Evolutionary conservation across 37 sponge, comb jelly and placozoan genomes (phyloP).

Genomic region (Oopsacas minuta): DNA sequence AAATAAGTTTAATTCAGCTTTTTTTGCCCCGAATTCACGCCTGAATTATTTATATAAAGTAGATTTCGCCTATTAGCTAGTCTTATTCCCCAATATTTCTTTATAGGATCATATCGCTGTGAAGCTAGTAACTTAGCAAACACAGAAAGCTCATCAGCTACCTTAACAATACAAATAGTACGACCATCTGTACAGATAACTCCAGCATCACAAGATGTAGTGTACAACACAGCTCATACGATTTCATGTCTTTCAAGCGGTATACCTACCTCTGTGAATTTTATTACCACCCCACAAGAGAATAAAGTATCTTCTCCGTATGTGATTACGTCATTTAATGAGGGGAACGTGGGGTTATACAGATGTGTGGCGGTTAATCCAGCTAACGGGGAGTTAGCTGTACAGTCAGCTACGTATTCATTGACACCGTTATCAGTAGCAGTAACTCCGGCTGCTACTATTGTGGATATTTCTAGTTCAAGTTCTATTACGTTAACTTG

Average conservation of each 20-base stretch:
- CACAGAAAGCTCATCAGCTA: background rate
- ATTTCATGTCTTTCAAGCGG: background rate
- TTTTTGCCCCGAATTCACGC: too few species aligned
- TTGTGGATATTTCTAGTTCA: background rate
- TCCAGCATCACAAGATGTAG: background rate
- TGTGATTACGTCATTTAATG: background rate
- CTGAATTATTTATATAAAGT: too few species aligned
- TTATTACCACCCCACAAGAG: background rate
- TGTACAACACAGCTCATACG: background rate
- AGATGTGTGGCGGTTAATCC: background rate
- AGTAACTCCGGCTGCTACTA: background rate
- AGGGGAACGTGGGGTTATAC: background rate
- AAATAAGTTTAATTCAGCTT: too few species aligned
- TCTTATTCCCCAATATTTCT: too few species aligned
- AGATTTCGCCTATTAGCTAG: too few species aligned
- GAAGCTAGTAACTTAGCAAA: background rate
- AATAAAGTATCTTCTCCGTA: background rate
- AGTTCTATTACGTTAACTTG: background rate
- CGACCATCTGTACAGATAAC: background rate
- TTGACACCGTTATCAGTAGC: background rate
- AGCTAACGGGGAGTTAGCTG: background rate
- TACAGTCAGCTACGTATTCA: background rate
- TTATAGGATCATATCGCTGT: background rate
- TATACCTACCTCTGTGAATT: background rate
- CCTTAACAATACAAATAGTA: background rate